A percentile compares a stretch with the other conserved stretches of the same genome.
Evolutionary conservation across 1,140 invertebrate genomes (phyloP).

Genomic region (Anadara kagoshimensis): DNA sequence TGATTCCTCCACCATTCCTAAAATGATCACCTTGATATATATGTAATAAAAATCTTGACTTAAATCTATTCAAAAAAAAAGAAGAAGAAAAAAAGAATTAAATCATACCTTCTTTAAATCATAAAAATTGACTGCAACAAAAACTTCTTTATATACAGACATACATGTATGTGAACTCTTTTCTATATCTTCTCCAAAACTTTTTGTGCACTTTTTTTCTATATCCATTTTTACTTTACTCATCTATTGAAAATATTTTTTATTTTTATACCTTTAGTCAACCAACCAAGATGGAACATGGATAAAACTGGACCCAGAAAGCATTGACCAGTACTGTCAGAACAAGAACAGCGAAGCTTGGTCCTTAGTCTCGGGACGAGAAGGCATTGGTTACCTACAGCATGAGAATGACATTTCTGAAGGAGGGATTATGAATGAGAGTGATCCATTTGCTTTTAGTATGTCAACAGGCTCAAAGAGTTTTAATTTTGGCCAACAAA

Average conservation of each 20-base stretch:
- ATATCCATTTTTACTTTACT: neutral
- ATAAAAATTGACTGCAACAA: no score
- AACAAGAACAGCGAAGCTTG: slow-evolving; percentile 82
- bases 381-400: slow-evolving; percentile 83
- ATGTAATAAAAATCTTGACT: no score
- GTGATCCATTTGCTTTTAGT: slow-evolving; percentile 67
- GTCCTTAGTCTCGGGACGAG: slow-evolving; percentile 82
- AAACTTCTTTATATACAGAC: no score
- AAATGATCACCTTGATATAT: no score
- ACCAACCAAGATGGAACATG: slow-evolving; percentile 97
- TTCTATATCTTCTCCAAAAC: no score
- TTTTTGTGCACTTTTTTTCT: neutral
- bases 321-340: slow-evolving; percentile 82
- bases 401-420: slow-evolving; percentile 70
- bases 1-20: no score
- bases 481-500: slow-evolving; percentile 76
- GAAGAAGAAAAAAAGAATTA: no score
- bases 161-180: no score
- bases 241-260: neutral
- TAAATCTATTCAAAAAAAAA: no score
- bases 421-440: slow-evolving; percentile 30
- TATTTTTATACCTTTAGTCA: slow-evolving; percentile 77
- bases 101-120: no score
- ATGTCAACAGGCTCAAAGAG: slow-evolving; percentile 71
- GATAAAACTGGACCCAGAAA: slow-evolving; percentile 89